Evolutionary conservation across 2,888 invertebrate genomes (phyloP).

Genomic region (Apodemia hepburni): DNA sequence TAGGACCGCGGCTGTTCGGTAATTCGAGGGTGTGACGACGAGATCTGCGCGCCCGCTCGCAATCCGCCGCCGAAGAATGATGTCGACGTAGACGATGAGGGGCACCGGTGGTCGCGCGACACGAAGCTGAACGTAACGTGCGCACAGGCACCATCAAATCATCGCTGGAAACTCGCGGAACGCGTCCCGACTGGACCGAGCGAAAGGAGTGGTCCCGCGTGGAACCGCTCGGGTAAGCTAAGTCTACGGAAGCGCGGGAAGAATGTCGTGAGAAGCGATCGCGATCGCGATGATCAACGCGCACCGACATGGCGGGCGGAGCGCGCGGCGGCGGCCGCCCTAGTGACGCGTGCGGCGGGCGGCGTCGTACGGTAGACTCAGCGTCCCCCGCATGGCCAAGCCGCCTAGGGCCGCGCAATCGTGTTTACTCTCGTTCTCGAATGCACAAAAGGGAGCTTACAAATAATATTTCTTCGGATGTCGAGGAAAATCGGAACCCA

Average conservation of each 20-base stretch:
- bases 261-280: constrained; percentile 74
- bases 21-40: constrained; percentile 68
- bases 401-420: constrained; percentile 45
- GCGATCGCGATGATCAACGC: constrained; percentile 70
- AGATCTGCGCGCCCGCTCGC: constrained; percentile 69
- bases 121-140: constrained; percentile 70
- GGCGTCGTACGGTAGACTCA: constrained; percentile 7
- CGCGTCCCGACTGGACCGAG: constrained; percentile 71
- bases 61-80: constrained; percentile 73
- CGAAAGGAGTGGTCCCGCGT: constrained; percentile 70
- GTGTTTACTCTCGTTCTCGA: constrained; percentile 69
- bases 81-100: constrained; percentile 71
- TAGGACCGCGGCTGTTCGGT: constrained; percentile 67
- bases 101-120: constrained; percentile 67
- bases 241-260: constrained; percentile 73
- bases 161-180: constrained; percentile 69
- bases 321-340: constrained; percentile 75
- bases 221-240: constrained; percentile 63
- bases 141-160: constrained; percentile 73
- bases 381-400: constrained; percentile 33
- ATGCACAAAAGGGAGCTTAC: constrained; percentile 50
- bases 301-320: constrained; percentile 75
- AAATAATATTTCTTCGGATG: constrained; percentile 61
- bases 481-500: constrained; percentile 51
- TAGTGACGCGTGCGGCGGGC: constrained; percentile 51